Evolutionary conservation across 1,140 invertebrate genomes (phyloP).

Genomic region (Steinernema khuongi): DNA sequence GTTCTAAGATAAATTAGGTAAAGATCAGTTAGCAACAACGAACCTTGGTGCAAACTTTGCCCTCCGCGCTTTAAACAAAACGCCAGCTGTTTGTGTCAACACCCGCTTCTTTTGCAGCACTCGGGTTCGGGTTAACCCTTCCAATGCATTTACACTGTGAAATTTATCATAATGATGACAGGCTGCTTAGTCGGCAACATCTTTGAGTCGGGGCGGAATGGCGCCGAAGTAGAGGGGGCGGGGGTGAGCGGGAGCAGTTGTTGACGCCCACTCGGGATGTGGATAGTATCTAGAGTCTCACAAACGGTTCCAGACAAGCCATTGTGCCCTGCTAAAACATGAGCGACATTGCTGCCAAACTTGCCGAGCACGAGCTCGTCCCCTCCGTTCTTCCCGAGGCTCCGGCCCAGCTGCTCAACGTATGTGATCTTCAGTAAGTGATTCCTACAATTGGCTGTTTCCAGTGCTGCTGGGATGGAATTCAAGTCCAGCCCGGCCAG

Average conservation of each 20-base stretch:
- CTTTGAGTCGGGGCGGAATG: neutral
- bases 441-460: neutral
- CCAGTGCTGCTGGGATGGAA: conserved; percentile 55
- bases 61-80: too few species aligned
- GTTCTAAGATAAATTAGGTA: too few species aligned
- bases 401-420: conserved; percentile 50
- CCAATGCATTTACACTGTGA: neutral
- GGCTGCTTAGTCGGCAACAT: conserved; percentile 1
- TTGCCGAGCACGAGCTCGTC: conserved; percentile 50
- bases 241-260: neutral
- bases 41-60: too few species aligned
- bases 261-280: neutral
- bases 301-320: neutral
- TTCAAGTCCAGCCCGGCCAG: conserved; percentile 50
- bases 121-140: neutral
- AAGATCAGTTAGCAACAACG: too few species aligned
- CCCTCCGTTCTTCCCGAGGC: conserved; percentile 50
- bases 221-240: neutral
- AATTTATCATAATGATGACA: conserved; percentile 1
- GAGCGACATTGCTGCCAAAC: conserved; percentile 48
- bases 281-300: neutral
- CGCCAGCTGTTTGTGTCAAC: neutral
- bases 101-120: too few species aligned
- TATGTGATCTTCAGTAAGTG: conserved; percentile 25
- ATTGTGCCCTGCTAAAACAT: conserved; percentile 28